These are phyloP conservation scores for Microctonus brassicae DNA, from an alignment of 2,888 invertebrate genomes.

Conservation along the genomic window DNA sequence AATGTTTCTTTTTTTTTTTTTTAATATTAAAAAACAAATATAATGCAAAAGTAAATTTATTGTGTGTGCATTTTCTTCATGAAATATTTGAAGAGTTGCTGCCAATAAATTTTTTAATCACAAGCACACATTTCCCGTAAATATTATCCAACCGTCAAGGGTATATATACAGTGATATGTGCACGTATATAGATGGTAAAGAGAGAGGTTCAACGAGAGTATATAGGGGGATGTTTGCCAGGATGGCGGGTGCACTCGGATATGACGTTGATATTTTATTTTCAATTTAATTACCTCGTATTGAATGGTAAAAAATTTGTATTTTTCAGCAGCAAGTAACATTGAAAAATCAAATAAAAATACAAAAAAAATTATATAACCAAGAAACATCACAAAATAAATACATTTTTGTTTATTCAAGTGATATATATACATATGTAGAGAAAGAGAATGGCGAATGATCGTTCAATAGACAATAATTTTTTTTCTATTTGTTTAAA, in stretches of 20 bases:
- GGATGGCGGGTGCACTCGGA: conserved; percentile 2
- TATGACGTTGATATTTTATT: conserved; percentile 30
- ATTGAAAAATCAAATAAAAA: background rate
- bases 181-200: conserved; percentile 9
- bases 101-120: conserved; percentile 29
- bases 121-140: conserved; percentile 24
- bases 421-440: background rate
- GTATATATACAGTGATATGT: conserved; percentile 25
- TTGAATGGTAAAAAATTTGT: conserved; percentile 26
- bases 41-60: conserved; percentile 10
- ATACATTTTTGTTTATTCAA: conserved; percentile 25
- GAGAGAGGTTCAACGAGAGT: conserved; percentile 12
- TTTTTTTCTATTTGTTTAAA: conserved; percentile 26
- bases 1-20: background rate
- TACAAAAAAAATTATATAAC: background rate
- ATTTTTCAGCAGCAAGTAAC: conserved; percentile 2
- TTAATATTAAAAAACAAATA: conserved; percentile 1
- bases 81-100: conserved; percentile 10
- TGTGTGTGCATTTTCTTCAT: background rate
- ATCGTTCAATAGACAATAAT: conserved; percentile 2
- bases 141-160: conserved; percentile 17
- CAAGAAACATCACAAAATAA: conserved; percentile 17
- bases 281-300: conserved; percentile 35
- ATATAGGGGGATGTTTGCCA: conserved; percentile 27
- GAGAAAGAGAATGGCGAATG: background rate